phyloP scores from a whole-genome alignment of 2,113 vertebrate genomes.

The Pseudois nayaur region DNA sequence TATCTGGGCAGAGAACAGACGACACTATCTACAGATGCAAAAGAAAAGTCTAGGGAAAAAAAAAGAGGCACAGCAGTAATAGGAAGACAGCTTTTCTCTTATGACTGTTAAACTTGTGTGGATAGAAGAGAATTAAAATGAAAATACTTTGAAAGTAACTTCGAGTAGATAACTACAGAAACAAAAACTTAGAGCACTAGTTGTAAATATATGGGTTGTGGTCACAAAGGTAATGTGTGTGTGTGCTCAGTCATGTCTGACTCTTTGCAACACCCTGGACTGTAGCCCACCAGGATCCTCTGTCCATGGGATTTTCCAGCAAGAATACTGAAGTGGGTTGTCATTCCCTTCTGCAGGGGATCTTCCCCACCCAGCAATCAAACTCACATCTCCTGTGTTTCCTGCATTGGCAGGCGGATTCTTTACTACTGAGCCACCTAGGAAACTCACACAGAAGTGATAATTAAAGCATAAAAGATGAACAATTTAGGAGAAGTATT shows the following conservation, averaged over 20 bases:
- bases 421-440: background rate
- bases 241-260: background rate
- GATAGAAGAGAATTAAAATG: background rate
- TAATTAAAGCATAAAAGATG: background rate
- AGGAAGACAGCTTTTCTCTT: background rate
- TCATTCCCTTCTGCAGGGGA: background rate
- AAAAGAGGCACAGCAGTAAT: rapidly evolving
- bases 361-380: background rate
- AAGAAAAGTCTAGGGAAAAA: background rate
- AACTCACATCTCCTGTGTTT: background rate
- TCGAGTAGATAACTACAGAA: background rate
- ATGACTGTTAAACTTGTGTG: background rate
- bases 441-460: background rate
- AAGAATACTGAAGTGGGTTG: background rate
- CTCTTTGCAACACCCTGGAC: background rate
- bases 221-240: background rate
- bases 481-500: background rate
- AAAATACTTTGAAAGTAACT: background rate
- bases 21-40: rapidly evolving
- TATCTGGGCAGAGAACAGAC: background rate
- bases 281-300: background rate
- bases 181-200: background rate
- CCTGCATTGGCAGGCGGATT: background rate
- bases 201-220: background rate
- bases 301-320: background rate